Conservation (phyloP, 2,113 vertebrate genomes). For the Brachyistius frenatus region DNA sequence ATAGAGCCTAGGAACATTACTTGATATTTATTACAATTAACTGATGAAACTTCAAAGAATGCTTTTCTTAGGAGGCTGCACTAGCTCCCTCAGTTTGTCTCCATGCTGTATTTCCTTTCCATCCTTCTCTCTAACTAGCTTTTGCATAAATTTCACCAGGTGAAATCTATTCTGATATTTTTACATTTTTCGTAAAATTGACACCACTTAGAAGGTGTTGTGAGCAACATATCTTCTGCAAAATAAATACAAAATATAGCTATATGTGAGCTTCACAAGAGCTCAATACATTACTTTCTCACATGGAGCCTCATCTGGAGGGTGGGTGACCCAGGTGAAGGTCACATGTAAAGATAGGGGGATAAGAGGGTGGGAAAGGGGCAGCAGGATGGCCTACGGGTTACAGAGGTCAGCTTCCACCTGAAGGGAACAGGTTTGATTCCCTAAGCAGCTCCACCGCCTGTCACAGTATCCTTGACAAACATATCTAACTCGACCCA, state of each 20-base stretch:
- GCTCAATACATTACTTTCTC: conserved; percentile 27
- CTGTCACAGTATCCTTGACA: conserved; percentile 26
- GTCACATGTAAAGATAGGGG: conserved; percentile 20
- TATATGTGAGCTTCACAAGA: conserved; percentile 1
- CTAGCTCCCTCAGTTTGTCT: background rate
- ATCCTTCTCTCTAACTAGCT: background rate
- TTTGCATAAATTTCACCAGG: background rate
- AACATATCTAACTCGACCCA: conserved; percentile 20
- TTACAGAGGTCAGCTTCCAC: conserved; percentile 33
- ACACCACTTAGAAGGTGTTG: background rate
- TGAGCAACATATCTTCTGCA: background rate
- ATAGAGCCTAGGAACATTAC: background rate
- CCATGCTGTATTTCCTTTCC: no score
- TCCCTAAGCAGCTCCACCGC: conserved; percentile 23
- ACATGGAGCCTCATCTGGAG: conserved; percentile 24
- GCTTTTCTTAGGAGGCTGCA: no score
- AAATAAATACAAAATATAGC: background rate
- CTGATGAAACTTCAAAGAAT: no score
- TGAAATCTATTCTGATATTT: conserved; percentile 3
- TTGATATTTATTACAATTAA: background rate
- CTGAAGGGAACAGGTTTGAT: conserved; percentile 15
- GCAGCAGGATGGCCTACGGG: background rate
- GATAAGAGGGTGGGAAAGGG: background rate
- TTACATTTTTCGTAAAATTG: background rate
- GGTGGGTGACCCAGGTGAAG: conserved; percentile 12